phyloP scores from a whole-genome alignment of 2,797 vertebrate species.

The Sebastiscus albofasciatus region DNA sequence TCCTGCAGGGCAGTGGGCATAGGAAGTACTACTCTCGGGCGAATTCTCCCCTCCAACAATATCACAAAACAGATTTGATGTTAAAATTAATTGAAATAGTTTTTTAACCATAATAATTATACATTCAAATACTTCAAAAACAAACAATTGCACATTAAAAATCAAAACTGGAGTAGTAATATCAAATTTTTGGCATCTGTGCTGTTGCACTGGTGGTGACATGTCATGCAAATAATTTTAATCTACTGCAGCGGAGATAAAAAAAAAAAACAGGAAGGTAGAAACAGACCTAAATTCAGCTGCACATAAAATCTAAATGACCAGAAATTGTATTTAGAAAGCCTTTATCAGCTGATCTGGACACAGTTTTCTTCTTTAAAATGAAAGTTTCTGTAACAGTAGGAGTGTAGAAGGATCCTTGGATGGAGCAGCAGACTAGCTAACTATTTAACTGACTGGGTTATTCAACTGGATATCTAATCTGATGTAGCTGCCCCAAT shows the following conservation, averaged over 20 bases:
- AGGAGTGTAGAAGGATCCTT: not conserved
- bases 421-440: not conserved
- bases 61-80: conserved; percentile 8
- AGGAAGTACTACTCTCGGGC: conserved; percentile 5
- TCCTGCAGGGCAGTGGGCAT: conserved; percentile 4
- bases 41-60: not conserved
- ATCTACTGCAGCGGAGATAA: not conserved
- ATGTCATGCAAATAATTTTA: conserved; percentile 1
- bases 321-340: too few relatives aligned
- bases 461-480: not conserved
- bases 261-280: not conserved
- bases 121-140: conserved; percentile 19
- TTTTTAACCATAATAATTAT: not conserved
- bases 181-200: conserved; percentile 17
- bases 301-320: too few relatives aligned
- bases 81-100: not conserved
- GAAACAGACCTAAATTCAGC: not conserved
- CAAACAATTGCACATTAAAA: conserved; percentile 21
- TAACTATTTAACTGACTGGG: not conserved
- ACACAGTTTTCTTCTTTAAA: not conserved
- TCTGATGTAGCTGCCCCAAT: not conserved
- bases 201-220: conserved; percentile 15
- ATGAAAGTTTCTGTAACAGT: not conserved
- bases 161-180: not conserved
- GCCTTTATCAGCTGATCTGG: too few relatives aligned